Base-by-base conservation (phyloP, 1,140 invertebrate species). In the Brachionus koreanus region DNA sequence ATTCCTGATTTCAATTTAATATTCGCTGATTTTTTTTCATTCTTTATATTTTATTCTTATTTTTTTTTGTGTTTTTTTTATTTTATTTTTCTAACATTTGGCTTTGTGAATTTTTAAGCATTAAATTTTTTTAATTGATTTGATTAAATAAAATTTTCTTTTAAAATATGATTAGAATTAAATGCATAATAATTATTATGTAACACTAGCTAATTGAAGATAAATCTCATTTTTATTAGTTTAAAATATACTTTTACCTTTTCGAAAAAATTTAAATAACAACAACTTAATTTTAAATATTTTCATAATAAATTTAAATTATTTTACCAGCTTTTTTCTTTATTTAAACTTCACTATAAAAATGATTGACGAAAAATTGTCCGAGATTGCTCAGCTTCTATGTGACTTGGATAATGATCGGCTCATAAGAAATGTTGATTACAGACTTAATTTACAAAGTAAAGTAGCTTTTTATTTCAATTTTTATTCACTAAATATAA, bases 361-460 rank as follows among this genome's bases (percentile, higher is more conserved):
- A 67, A 74, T 42, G 42, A 12, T 74, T 9, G 43, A 74, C 23
- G 19, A 74, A 74, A 74, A 74, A 43, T 46, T 74, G 5, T 74
- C 69, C 12, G 25, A 74, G 2, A 74, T 74, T 5, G 25, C 42
- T 46, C 69, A 74, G 43, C 9, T 25, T 7, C 13, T 74, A 29
- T 74, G 19, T 19, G 69, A 74, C 2, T 13, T 74, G 13, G 69
- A 74, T 33, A 23, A 39, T 33, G 43, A 74, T 19, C 43, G 23
- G 37, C 69, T 74, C 46, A 25, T 33, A 6, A 43, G 69, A 46
- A 74, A 74, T 74, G 9, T 74, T 46, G 25, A 74, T 74, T 74
- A 74, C 16, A 43, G 46, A 13, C 19, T 74, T 25, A 46, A 74
- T 46, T 46, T 74, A 46, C 69, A 74, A 74, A 74, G 69, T 74